These are phyloP conservation scores for Drosophila mojavensis DNA, from an alignment of 1,140 invertebrate species.

Conservation along the genomic window DNA sequence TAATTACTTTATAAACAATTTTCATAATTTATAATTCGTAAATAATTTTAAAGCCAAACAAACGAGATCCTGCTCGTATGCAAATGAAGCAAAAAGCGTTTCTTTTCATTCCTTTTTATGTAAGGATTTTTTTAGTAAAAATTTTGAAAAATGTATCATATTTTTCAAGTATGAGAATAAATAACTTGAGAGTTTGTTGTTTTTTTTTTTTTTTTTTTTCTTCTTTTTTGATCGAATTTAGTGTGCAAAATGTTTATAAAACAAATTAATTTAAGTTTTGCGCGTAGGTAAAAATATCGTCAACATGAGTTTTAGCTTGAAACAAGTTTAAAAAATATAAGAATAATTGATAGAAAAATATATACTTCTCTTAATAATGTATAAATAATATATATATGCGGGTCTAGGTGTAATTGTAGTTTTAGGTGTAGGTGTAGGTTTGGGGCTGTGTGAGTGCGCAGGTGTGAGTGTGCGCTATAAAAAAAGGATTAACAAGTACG, in stretches of 20 bases:
- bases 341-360: conserved; percentile 67
- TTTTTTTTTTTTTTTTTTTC: conserved; percentile 13
- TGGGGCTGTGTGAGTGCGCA: background rate
- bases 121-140: conserved; percentile 37
- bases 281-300: conserved; percentile 60
- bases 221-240: conserved; percentile 20
- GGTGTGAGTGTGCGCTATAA: conserved; percentile 56
- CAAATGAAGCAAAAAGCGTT: conserved; percentile 65
- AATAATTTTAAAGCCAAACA: conserved; percentile 79
- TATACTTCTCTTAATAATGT: conserved; percentile 60
- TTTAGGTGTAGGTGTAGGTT: background rate
- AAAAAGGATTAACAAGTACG: conserved; percentile 30
- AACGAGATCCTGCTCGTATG: conserved; percentile 83
- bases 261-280: conserved; percentile 77
- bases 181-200: conserved; percentile 47
- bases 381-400: conserved; percentile 61
- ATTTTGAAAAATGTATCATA: conserved; percentile 58
- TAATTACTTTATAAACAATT: conserved; percentile 71
- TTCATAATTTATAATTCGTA: conserved; percentile 46
- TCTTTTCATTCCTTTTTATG: conserved; percentile 32
- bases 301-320: conserved; percentile 60
- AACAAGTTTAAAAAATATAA: conserved; percentile 53
- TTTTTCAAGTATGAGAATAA: conserved; percentile 62
- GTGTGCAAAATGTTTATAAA: conserved; percentile 48
- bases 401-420: conserved; percentile 1